phyloP scores from a whole-genome alignment of 2,888 invertebrate genomes.

The Eupeodes latifasciatus region DNA sequence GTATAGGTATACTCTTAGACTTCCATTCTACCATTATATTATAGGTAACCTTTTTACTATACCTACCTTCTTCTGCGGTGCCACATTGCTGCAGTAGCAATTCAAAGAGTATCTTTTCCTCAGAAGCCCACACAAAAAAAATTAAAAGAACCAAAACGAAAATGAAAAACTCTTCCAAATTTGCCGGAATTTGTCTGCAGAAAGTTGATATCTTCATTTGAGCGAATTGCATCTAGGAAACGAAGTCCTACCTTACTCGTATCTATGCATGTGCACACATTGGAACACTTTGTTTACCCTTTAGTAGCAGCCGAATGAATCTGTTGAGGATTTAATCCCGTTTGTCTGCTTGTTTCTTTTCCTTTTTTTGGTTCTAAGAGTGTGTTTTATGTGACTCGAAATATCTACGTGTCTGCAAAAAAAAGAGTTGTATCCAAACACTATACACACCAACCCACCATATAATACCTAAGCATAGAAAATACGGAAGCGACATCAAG shows the following conservation, averaged over 20 bases:
- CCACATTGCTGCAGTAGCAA: slow-evolving; percentile 39
- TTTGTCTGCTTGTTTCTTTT: slow-evolving; percentile 49
- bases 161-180: slow-evolving; percentile 57
- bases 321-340: slow-evolving; percentile 69
- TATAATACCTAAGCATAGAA: slow-evolving; percentile 33
- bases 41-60: slow-evolving; percentile 12
- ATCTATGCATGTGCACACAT: slow-evolving; percentile 68
- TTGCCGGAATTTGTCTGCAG: slow-evolving; percentile 73
- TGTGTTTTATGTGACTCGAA: slow-evolving; percentile 50
- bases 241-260: slow-evolving; percentile 19
- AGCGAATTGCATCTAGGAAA: slow-evolving; percentile 65
- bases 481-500: slow-evolving; percentile 42
- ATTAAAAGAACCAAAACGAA: slow-evolving; percentile 22
- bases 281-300: slow-evolving; percentile 73
- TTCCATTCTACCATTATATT: not conserved
- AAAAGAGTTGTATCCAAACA: slow-evolving; percentile 40
- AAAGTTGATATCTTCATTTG: slow-evolving; percentile 76
- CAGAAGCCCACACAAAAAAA: slow-evolving; percentile 5
- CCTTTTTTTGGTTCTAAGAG: not conserved
- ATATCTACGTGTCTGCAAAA: slow-evolving; percentile 59
- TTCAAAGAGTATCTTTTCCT: slow-evolving; percentile 26
- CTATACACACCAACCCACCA: too few species aligned
- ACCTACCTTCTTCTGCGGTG: slow-evolving; percentile 27
- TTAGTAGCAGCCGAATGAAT: slow-evolving; percentile 68
- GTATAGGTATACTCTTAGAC: not conserved